These are phyloP conservation scores for Branchinecta sandiegonensis DNA, from an alignment of 2,888 invertebrate species.

Conservation along the genomic window DNA sequence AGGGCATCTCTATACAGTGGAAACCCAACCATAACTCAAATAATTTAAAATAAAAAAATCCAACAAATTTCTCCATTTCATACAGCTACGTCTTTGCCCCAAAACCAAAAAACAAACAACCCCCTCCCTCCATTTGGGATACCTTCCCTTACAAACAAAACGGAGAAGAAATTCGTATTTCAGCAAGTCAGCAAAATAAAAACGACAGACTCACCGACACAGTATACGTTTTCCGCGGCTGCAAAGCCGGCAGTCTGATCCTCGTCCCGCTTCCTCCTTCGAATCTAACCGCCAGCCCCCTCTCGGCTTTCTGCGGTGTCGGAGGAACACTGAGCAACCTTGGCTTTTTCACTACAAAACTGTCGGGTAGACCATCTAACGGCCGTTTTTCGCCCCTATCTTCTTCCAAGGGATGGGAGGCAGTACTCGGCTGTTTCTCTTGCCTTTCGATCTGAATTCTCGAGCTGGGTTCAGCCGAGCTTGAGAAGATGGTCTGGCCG, in stretches of 20 bases:
- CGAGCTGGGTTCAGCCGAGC: constrained; percentile 60
- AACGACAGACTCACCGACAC: background rate
- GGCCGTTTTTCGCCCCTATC: background rate
- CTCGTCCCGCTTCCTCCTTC: background rate
- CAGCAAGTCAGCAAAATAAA: background rate
- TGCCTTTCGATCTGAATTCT: constrained; percentile 62
- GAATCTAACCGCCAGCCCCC: background rate
- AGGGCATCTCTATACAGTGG: too few relatives aligned
- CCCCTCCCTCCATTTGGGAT: too few relatives aligned
- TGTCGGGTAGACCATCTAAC: background rate
- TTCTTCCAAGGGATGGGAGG: background rate
- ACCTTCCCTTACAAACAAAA: too few relatives aligned
- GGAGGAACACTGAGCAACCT: background rate
- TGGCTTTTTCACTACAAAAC: background rate
- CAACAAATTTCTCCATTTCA: too few relatives aligned
- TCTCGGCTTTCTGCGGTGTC: background rate
- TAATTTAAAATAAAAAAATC: too few relatives aligned
- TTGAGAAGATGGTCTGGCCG: constrained; percentile 45
- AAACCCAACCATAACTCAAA: too few relatives aligned
- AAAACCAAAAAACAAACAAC: too few relatives aligned
- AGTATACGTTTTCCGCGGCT: background rate
- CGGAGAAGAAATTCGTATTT: too few relatives aligned
- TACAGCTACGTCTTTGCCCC: too few relatives aligned
- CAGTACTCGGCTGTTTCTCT: constrained; percentile 17
- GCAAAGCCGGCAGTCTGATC: background rate